A percentile compares a stretch with the other conserved stretches of the same genome.
phyloP scores from a whole-genome alignment of 2,888 invertebrate genomes.

The Phortica okadai region DNA sequence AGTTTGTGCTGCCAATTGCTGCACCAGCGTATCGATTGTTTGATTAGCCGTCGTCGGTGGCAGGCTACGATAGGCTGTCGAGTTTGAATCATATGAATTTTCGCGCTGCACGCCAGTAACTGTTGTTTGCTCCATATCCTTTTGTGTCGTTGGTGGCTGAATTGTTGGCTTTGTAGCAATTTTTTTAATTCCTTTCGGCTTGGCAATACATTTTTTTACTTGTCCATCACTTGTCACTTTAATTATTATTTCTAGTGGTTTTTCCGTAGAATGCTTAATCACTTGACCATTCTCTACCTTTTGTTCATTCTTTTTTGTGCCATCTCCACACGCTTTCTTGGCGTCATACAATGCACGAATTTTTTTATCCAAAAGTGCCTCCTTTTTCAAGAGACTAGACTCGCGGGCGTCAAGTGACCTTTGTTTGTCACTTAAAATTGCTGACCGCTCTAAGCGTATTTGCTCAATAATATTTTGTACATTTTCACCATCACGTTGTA shows the following conservation, averaged over 20 bases:
- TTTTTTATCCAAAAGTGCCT: slow-evolving; percentile 57
- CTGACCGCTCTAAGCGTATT: slow-evolving; percentile 67
- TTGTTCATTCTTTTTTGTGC: slow-evolving; percentile 15
- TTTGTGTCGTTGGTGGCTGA: slow-evolving; percentile 16
- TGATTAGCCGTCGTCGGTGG: slow-evolving; percentile 53
- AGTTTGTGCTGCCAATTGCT: slow-evolving; percentile 10
- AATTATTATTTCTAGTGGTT: slow-evolving; percentile 70
- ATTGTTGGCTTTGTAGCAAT: slow-evolving; percentile 50
- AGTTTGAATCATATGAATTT: slow-evolving; percentile 66
- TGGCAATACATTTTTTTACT: slow-evolving; percentile 50
- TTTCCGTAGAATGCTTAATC: slow-evolving; percentile 29
- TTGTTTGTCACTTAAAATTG: slow-evolving; percentile 55
- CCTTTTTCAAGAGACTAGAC: slow-evolving; percentile 66
- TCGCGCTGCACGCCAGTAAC: slow-evolving; percentile 43
- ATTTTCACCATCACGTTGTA: slow-evolving; percentile 44
- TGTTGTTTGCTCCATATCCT: not conserved
- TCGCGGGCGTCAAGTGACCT: slow-evolving; percentile 56
- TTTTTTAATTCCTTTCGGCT: slow-evolving; percentile 26
- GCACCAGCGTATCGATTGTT: not conserved
- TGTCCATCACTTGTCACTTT: slow-evolving; percentile 63
- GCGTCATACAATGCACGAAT: not conserved
- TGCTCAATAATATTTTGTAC: slow-evolving; percentile 61
- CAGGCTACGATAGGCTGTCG: slow-evolving; percentile 70
- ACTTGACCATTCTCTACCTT: not conserved
- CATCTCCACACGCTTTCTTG: not conserved